These are phyloP conservation scores for Ptilodon capucinus DNA, from an alignment of 2,888 invertebrate genomes.

Conservation along the genomic window DNA sequence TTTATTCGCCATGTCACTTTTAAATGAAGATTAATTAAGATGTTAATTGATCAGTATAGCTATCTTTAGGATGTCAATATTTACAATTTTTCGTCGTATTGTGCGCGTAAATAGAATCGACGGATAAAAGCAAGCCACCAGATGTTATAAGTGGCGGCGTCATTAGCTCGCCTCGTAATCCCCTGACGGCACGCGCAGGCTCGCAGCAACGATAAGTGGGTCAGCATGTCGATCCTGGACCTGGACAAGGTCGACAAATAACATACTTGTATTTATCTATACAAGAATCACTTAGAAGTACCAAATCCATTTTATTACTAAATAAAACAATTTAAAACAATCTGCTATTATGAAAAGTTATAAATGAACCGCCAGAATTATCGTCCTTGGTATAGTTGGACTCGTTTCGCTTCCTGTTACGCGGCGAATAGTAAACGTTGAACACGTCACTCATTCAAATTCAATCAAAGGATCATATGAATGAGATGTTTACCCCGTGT, in stretches of 20 bases:
- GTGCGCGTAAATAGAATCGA: not conserved
- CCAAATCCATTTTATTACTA: not conserved
- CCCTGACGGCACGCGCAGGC: constrained; percentile 61
- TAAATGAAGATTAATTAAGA: no score
- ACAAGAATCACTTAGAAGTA: not conserved
- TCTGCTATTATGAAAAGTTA: constrained; percentile 39
- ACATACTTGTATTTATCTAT: constrained; percentile 33
- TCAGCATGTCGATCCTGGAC: constrained; percentile 64
- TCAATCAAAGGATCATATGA: constrained; percentile 76
- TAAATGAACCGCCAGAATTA: constrained; percentile 62
- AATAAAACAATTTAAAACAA: no score
- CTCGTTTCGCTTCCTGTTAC: constrained; percentile 76
- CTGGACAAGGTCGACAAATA: constrained; percentile 60
- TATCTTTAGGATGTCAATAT: not conserved
- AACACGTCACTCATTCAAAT: constrained; percentile 78
- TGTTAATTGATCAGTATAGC: no score
- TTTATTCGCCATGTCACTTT: no score
- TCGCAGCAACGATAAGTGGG: constrained; percentile 65
- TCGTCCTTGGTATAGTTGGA: constrained; percentile 75
- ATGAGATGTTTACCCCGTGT: constrained; percentile 75
- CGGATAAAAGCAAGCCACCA: constrained; percentile 37
- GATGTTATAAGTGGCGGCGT: constrained; percentile 55
- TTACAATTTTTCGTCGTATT: not conserved
- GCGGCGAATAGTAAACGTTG: constrained; percentile 69
- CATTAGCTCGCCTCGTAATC: constrained; percentile 60